Conservation (phyloP, 2,797 vertebrate genomes). For the Sebastes cheni region DNA sequence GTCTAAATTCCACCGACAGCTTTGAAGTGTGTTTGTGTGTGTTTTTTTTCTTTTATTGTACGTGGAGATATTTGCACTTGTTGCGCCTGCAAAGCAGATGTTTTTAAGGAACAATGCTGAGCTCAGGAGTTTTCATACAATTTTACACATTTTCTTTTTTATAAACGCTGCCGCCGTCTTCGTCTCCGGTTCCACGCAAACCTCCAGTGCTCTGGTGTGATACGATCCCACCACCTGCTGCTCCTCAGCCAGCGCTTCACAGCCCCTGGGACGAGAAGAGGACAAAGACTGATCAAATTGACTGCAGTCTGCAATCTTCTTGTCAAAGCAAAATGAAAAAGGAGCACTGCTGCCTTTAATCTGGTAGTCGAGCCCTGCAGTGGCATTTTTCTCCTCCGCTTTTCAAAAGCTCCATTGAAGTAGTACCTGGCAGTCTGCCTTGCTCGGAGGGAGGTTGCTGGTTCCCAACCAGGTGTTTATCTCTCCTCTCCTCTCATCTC, state of each 20-base stretch:
- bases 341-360: slow-evolving; percentile 70
- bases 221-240: slow-evolving; percentile 50
- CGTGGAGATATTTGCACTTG: slow-evolving; percentile 68
- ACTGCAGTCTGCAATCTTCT: slow-evolving; percentile 73
- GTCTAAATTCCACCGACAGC: slow-evolving; percentile 69
- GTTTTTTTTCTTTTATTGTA: slow-evolving; percentile 54
- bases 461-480: slow-evolving; percentile 70
- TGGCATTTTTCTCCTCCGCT: slow-evolving; percentile 34
- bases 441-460: slow-evolving; percentile 64
- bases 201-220: background rate
- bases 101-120: slow-evolving; percentile 46
- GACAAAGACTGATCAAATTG: slow-evolving; percentile 69
- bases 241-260: slow-evolving; percentile 4
- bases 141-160: background rate
- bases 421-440: slow-evolving; percentile 53
- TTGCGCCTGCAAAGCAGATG: slow-evolving; percentile 77
- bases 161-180: background rate
- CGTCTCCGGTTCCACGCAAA: background rate
- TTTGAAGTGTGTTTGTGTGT: slow-evolving; percentile 75
- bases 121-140: slow-evolving; percentile 30
- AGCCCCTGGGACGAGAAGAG: slow-evolving; percentile 49
- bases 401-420: slow-evolving; percentile 67
- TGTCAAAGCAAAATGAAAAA: slow-evolving; percentile 73
- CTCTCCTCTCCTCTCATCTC: slow-evolving; percentile 29
- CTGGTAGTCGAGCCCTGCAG: slow-evolving; percentile 64